phyloP scores from a whole-genome alignment of 2,888 invertebrate genomes.

The Pyrgus malvae region DNA sequence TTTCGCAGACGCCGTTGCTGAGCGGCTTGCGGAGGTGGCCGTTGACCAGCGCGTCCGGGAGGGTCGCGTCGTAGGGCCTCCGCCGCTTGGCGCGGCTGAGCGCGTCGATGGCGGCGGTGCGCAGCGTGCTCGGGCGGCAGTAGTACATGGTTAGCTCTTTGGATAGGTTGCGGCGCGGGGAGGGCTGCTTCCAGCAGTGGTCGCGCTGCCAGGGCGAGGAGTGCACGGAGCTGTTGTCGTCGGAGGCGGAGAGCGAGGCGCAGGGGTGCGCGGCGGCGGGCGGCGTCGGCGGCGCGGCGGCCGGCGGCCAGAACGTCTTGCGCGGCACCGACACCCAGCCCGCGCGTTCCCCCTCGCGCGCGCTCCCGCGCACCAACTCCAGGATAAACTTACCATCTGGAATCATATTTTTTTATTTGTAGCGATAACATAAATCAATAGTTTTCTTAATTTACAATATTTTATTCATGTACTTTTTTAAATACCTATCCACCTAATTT shows the following conservation, averaged over 20 bases:
- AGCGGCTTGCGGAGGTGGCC: constrained; percentile 43
- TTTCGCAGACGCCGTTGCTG: constrained; percentile 57
- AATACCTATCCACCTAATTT: too few relatives aligned
- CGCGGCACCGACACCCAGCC: constrained; percentile 95
- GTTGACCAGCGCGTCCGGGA: constrained; percentile 46
- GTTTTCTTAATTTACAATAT: too few relatives aligned
- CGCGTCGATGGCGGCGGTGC: constrained; percentile 65
- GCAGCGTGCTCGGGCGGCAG: constrained; percentile 80
- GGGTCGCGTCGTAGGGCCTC: constrained; percentile 82
- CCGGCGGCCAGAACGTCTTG: constrained; percentile 93
- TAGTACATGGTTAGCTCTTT: constrained; percentile 88
- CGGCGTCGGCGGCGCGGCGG: constrained; percentile 85
- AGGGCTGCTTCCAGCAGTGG: constrained; percentile 93
- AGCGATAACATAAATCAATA: too few relatives aligned
- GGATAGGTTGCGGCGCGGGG: constrained; percentile 87
- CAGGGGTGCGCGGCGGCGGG: constrained; percentile 69
- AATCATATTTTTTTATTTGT: constrained; percentile 39
- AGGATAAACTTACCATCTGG: constrained; percentile 95
- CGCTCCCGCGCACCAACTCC: constrained; percentile 86
- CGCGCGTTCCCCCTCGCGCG: constrained; percentile 86
- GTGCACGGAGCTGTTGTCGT: constrained; percentile 94
- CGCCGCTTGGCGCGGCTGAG: constrained; percentile 82
- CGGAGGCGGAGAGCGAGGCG: constrained; percentile 92
- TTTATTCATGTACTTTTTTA: too few relatives aligned
- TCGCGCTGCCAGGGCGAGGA: constrained; percentile 95